Percentiles rank a stretch among this genome's conserved stretches.
Evolutionary conservation across 1,140 invertebrate species (phyloP).

Genomic region (Drosophila subpulchrella): DNA sequence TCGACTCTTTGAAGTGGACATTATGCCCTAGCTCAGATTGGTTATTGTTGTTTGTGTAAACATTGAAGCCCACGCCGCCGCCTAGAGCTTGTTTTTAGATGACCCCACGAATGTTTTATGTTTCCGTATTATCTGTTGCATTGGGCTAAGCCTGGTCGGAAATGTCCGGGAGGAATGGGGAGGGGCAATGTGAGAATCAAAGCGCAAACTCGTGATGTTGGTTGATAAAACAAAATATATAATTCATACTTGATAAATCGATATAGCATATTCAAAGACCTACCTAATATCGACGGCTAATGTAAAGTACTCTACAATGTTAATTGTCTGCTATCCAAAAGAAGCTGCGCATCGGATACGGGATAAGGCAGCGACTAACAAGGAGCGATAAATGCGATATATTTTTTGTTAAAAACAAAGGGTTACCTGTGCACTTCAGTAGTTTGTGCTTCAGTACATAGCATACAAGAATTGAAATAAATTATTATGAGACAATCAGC

Average conservation of each 20-base stretch:
- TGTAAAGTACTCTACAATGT: constrained; percentile 42
- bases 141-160: constrained; percentile 14
- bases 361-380: constrained; percentile 17
- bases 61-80: constrained; percentile 34
- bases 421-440: constrained; percentile 62
- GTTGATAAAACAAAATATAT: constrained; percentile 62
- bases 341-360: constrained; percentile 18
- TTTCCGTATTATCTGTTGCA: constrained; percentile 49
- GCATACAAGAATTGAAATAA: constrained; percentile 61
- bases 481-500: constrained; percentile 33
- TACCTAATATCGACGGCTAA: constrained; percentile 44
- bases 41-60: constrained; percentile 55
- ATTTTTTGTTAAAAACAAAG: constrained; percentile 70
- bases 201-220: constrained; percentile 78
- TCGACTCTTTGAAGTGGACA: constrained; percentile 18
- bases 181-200: constrained; percentile 59
- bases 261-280: constrained; percentile 64
- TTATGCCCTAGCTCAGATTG: constrained; percentile 1
- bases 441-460: constrained; percentile 67
- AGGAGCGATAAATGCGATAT: constrained; percentile 23
- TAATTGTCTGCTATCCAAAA: constrained; percentile 18
- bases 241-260: constrained; percentile 37
- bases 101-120: constrained; percentile 24
- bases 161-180: background rate
- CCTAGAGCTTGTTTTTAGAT: constrained; percentile 65